phyloP scores from a whole-genome alignment of 64 coral and sea anemone species.

The Montipora sp. region DNA sequence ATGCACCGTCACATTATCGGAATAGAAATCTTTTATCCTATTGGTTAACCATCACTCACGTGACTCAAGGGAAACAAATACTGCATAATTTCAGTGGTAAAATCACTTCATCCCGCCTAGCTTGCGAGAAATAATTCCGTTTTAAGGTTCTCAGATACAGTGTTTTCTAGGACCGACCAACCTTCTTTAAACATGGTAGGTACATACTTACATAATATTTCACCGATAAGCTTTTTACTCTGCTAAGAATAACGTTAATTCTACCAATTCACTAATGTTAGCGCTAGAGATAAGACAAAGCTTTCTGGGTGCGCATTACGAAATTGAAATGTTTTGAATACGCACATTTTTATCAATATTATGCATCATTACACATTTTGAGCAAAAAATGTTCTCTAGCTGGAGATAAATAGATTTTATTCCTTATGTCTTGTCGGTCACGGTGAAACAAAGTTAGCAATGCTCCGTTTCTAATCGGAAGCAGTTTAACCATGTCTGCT shows the following conservation, averaged over 20 bases:
- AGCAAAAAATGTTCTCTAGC: not conserved
- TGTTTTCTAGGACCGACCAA: constrained; percentile 30
- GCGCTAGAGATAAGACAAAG: no score
- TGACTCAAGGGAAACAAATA: not conserved
- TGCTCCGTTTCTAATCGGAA: no score
- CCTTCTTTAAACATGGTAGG: constrained; percentile 15
- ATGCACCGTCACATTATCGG: not conserved
- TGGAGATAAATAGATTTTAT: not conserved
- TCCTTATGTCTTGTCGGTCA: not conserved
- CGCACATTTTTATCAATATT: not conserved
- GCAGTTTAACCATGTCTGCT: no score
- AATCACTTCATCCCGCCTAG: no score
- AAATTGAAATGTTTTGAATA: not conserved
- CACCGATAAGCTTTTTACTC: not conserved
- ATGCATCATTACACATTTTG: not conserved
- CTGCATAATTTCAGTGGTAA: not conserved
- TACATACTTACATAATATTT: not conserved
- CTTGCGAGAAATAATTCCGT: not conserved
- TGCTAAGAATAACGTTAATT: no score
- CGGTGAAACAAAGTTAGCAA: no score
- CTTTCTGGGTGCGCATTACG: no score
- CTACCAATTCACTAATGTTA: no score
- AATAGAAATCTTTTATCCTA: not conserved
- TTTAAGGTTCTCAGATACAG: constrained; percentile 29
- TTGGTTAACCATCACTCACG: not conserved